Percentiles rank a stretch among this genome's conserved stretches.
phyloP scores from a whole-genome alignment of 2,113 vertebrate species.

The Pterocles burchelli region DNA sequence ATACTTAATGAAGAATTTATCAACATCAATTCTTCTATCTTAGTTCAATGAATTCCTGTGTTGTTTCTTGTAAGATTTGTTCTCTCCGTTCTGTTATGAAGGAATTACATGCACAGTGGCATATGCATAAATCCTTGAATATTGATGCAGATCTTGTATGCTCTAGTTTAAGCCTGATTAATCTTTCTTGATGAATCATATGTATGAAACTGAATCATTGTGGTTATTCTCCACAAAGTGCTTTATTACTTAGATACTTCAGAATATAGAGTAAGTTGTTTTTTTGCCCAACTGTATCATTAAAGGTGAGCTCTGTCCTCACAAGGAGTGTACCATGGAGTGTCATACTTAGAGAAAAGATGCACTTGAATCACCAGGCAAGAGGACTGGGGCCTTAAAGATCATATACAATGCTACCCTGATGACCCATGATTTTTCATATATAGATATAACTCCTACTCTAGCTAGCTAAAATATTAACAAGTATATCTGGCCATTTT shows the following conservation, averaged over 20 bases:
- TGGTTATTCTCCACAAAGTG: background rate
- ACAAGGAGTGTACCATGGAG: background rate
- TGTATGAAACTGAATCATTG: background rate
- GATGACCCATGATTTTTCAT: background rate
- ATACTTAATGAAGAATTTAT: conserved; percentile 10
- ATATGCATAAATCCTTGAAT: background rate
- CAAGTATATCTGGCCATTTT: background rate
- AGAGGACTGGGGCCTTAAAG: background rate
- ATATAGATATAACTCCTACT: background rate
- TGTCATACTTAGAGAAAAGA: background rate
- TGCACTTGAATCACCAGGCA: background rate
- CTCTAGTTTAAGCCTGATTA: conserved; percentile 5
- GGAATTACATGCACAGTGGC: background rate
- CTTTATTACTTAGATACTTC: background rate
- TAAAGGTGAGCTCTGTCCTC: background rate
- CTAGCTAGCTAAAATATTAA: background rate
- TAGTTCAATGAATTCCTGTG: background rate
- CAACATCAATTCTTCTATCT: background rate
- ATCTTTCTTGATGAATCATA: background rate
- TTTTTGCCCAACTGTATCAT: background rate
- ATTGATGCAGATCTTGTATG: background rate
- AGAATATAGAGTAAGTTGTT: background rate
- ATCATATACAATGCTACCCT: background rate
- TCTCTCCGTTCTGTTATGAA: background rate
- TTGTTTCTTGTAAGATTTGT: background rate